Conservation (phyloP, 1,140 invertebrate species). For the Sarcophaga peregrina region DNA sequence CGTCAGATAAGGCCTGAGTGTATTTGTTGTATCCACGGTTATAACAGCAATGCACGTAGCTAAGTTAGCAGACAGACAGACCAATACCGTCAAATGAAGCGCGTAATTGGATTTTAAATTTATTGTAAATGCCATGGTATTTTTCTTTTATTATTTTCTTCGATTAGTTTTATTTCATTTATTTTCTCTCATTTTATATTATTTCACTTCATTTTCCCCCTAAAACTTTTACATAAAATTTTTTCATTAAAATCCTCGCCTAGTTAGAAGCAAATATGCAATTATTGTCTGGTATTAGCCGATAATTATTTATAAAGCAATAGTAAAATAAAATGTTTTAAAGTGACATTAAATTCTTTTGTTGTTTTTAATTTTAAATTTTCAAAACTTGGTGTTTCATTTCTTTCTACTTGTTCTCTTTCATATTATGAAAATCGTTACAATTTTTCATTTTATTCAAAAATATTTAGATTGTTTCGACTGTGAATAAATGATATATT, state of each 20-base stretch:
- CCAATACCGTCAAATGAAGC: neutral
- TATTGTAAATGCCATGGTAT: neutral
- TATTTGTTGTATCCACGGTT: too few relatives aligned
- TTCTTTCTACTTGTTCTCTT: neutral
- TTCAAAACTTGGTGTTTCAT: neutral
- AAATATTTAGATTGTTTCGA: too few relatives aligned
- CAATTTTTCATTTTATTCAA: too few relatives aligned
- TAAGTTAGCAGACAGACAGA: neutral
- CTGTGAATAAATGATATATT: too few relatives aligned
- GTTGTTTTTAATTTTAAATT: neutral
- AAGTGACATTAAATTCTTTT: neutral
- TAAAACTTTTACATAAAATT: too few relatives aligned
- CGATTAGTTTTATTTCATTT: too few relatives aligned
- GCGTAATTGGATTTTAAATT: slow-evolving; percentile 25
- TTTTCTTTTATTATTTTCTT: neutral
- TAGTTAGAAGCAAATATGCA: neutral
- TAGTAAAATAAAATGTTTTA: neutral
- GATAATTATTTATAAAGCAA: neutral
- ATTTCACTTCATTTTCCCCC: too few relatives aligned
- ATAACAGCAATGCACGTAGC: too few relatives aligned
- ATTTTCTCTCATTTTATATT: too few relatives aligned
- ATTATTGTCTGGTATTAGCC: neutral
- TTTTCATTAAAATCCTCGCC: too few relatives aligned
- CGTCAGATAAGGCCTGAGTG: too few relatives aligned
- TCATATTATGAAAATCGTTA: too few relatives aligned